Base-by-base conservation (phyloP, 2,113 vertebrate species). In the Periophthalmus modestus region DNA sequence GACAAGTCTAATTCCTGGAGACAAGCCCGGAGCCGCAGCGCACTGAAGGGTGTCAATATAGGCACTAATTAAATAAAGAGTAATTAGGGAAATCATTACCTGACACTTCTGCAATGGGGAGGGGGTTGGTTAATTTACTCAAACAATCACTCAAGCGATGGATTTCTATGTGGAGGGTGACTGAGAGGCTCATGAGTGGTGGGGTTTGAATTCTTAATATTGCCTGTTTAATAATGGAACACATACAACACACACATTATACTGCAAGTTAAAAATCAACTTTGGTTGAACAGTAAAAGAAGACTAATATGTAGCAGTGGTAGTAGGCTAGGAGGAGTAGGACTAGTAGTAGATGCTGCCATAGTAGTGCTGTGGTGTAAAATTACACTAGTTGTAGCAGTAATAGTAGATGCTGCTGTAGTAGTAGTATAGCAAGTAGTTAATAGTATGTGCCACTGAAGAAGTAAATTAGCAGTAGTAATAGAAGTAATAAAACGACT, bases 51-150 rank as follows among this genome's bases (percentile, higher is more conserved):
- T 93, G 92, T 93, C 91, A 91, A 89, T 91, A 92, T 85, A 77
- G n/a, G 84, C 86, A 84, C 81, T 74, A 87, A 93, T 93, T 92
- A 87, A 93, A 94, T 91, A 92, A 93, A 93, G 81, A 83, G 88
- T 91, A 92, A 94, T 93, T 93, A 93, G 86, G 84, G 81, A 89
- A 93, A 92, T 93, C 90, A 92, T 93, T 93, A 93, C 91, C 88
- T 93, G 88, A 91, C 91, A 90, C 89, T 92, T 85, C 69, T 89
- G 91, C 87, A 74, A 76, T 80, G n/a, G n/a, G n/a, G 52, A 86
- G 54, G 89, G 87, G 90, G 92, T 92, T 92, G 81, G 85, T 91
- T 93, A 89, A 93, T 94, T 92, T 92, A 91, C 87, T 91, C 84
- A n/a, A 87, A 80, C 79, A 90, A 89, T 89, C 87, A 79, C 86